Conservation (phyloP, 2,113 vertebrate genomes). For the Odobenus rosmarus region DNA sequence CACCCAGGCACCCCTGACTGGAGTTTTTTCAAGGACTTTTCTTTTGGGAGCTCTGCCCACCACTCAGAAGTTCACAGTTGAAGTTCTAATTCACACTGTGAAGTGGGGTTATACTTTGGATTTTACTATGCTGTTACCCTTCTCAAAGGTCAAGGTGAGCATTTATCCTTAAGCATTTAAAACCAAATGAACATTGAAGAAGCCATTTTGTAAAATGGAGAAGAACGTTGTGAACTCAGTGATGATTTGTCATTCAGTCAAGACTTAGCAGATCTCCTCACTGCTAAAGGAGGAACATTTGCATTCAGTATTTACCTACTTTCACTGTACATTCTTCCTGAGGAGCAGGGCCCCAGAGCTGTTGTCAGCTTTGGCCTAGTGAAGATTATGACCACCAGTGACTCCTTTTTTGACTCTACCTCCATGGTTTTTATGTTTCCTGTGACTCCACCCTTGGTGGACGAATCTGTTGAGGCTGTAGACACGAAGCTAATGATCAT, state of each 20-base stretch:
- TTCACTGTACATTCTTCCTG: fast-evolving
- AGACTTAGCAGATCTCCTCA: neutral
- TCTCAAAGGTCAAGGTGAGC: neutral
- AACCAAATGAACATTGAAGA: neutral
- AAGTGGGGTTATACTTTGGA: neutral
- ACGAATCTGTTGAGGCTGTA: neutral
- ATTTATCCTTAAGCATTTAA: slow-evolving; percentile 11
- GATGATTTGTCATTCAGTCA: neutral
- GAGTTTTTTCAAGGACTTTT: neutral
- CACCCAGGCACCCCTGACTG: neutral
- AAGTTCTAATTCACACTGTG: neutral
- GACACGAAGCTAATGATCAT: fast-evolving
- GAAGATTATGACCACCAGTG: neutral
- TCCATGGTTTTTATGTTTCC: neutral
- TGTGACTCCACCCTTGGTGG: neutral
- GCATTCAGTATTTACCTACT: neutral
- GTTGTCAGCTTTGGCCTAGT: neutral
- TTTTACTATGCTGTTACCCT: neutral
- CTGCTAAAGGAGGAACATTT: neutral
- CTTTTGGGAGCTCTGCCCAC: neutral
- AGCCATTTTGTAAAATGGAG: neutral
- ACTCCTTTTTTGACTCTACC: neutral
- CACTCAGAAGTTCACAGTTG: neutral
- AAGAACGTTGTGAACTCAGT: neutral
- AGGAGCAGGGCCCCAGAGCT: neutral